A percentile compares a stretch with the other conserved stretches of the same genome.
These are phyloP conservation scores for Apogon hyalosoma DNA, from an alignment of 2,797 vertebrate genomes.

Conservation along the genomic window DNA sequence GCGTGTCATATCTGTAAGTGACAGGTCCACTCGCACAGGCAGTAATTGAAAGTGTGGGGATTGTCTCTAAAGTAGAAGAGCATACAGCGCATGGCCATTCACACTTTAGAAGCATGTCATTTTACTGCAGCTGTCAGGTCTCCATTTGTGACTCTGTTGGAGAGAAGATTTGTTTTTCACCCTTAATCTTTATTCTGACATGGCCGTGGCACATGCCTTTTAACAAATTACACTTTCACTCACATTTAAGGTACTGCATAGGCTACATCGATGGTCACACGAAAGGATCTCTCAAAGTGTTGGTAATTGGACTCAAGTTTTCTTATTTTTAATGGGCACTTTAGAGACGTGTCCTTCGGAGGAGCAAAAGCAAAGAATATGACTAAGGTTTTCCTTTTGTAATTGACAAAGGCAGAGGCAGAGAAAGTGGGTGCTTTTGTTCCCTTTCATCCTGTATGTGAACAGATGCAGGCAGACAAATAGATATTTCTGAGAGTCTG, in stretches of 20 bases:
- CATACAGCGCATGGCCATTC: not conserved
- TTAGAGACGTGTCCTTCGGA: slow-evolving; percentile 6
- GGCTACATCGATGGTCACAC: slow-evolving; percentile 14
- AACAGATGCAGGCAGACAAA: slow-evolving; percentile 27
- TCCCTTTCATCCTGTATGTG: slow-evolving; percentile 23
- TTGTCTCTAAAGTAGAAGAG: slow-evolving; percentile 9
- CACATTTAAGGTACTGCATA: slow-evolving; percentile 1
- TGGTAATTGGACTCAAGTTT: slow-evolving; percentile 20
- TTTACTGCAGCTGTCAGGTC: not conserved
- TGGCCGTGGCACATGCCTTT: not conserved
- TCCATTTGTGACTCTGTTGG: slow-evolving; percentile 1
- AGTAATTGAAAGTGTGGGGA: slow-evolving; percentile 30
- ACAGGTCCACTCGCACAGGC: slow-evolving; percentile 9
- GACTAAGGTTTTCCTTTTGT: not conserved
- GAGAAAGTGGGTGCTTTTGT: slow-evolving; percentile 16
- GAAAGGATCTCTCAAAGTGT: slow-evolving; percentile 2
- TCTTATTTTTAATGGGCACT: slow-evolving; percentile 21
- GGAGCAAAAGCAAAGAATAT: slow-evolving; percentile 15
- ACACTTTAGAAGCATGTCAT: slow-evolving; percentile 23
- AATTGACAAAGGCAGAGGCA: slow-evolving; percentile 14
- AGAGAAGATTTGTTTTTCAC: slow-evolving; percentile 8
- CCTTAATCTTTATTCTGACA: slow-evolving; percentile 14
- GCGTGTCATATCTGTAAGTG: slow-evolving; percentile 25
- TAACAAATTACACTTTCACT: slow-evolving; percentile 9
- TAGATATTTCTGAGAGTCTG: slow-evolving; percentile 14